Evolutionary conservation across 2,888 invertebrate genomes (phyloP).

Genomic region (Cremastobaeus sp.): DNA sequence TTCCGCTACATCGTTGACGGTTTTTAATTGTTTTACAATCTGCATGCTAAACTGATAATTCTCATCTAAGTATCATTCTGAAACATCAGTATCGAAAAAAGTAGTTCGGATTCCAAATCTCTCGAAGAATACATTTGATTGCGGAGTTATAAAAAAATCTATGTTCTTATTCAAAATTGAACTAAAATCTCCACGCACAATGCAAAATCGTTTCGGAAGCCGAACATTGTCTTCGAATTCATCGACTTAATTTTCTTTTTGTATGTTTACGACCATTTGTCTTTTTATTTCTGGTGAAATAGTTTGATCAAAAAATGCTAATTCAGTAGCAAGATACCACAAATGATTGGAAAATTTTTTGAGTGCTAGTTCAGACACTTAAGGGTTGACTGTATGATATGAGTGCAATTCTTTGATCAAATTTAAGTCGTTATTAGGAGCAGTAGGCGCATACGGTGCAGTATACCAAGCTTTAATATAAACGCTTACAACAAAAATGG

Average conservation of each 20-base stretch:
- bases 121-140: conserved; percentile 36
- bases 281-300: conserved; percentile 20
- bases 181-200: conserved; percentile 6
- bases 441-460: conserved; percentile 1
- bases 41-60: conserved; percentile 25
- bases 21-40: conserved; percentile 6
- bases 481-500: conserved; percentile 28
- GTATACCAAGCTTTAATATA: conserved; percentile 27
- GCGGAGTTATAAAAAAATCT: conserved; percentile 32
- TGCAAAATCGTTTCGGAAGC: conserved; percentile 3
- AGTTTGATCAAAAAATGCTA: conserved; percentile 29
- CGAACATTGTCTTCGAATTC: conserved; percentile 5
- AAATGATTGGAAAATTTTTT: conserved; percentile 39
- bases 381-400: conserved; percentile 5
- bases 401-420: conserved; percentile 48
- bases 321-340: conserved; percentile 5
- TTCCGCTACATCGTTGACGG: conserved; percentile 40
- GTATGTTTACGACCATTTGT: conserved; percentile 22
- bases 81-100: conserved; percentile 25
- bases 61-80: conserved; percentile 24
- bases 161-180: conserved; percentile 8
- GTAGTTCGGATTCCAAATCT: conserved; percentile 30
- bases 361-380: conserved; percentile 24
- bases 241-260: background rate
- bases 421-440: conserved; percentile 39